phyloP scores from a whole-genome alignment of 2,797 vertebrate genomes.

The Enteromius unitaeniatus region DNA sequence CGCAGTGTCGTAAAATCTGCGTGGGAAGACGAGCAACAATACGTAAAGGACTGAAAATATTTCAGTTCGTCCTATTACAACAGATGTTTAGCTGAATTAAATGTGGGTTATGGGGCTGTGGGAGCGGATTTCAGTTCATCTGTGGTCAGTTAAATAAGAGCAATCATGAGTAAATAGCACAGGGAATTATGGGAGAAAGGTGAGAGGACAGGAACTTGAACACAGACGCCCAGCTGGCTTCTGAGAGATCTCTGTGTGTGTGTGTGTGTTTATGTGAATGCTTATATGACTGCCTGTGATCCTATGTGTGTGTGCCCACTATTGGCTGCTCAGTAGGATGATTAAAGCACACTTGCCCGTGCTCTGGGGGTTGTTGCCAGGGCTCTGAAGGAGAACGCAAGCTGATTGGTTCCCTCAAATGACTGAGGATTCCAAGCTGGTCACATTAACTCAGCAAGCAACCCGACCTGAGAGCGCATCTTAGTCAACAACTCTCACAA shows the following conservation, averaged over 20 bases:
- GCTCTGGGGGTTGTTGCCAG: conserved; percentile 81
- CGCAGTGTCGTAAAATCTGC: background rate
- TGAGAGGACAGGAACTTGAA: conserved; percentile 7
- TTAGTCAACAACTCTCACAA: conserved; percentile 41
- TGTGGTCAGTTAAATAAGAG: conserved; percentile 24
- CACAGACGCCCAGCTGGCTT: conserved; percentile 13
- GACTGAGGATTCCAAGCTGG: conserved; percentile 71
- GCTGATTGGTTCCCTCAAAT: conserved; percentile 78
- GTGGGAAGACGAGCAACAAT: background rate
- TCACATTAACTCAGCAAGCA: conserved; percentile 71
- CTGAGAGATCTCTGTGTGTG: background rate
- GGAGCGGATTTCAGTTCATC: conserved; percentile 2
- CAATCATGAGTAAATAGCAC: conserved; percentile 18
- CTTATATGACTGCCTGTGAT: conserved; percentile 18
- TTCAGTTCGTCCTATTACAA: background rate
- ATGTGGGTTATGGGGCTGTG: conserved; percentile 21
- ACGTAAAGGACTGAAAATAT: background rate
- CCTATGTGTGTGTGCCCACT: conserved; percentile 50
- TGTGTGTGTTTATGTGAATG: conserved; percentile 44
- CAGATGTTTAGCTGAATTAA: conserved; percentile 15
- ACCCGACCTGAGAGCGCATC: conserved; percentile 29
- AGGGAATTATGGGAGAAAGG: conserved; percentile 30
- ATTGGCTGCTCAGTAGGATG: conserved; percentile 55
- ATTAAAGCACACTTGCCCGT: conserved; percentile 47
- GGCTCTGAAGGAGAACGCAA: conserved; percentile 75